A percentile compares a stretch with the other conserved stretches of the same genome.
Evolutionary conservation across 2,888 invertebrate species (phyloP).

Genomic region (Stomorhina lunata): DNA sequence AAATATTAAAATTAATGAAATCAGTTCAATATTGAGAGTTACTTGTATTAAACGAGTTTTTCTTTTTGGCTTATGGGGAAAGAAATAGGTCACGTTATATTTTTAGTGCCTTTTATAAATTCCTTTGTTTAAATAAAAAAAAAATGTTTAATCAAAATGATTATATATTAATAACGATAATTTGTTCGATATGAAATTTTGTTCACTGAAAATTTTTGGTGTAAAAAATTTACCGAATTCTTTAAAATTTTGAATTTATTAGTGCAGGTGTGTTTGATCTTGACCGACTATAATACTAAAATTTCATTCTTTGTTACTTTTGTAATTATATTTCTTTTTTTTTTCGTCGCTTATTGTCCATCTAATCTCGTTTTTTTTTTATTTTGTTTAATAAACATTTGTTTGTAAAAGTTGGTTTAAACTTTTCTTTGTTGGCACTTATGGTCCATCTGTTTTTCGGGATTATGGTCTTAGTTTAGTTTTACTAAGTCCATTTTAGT

Average conservation of each 20-base stretch:
- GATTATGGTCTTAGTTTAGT: neutral
- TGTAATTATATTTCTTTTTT: neutral
- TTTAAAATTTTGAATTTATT: no score
- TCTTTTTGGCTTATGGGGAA: no score
- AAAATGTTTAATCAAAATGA: no score
- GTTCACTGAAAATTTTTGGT: no score
- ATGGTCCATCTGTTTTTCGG: neutral
- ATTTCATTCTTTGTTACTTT: neutral
- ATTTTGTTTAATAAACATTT: constrained; percentile 2
- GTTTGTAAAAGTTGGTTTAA: neutral
- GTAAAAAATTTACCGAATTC: no score
- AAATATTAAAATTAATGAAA: constrained; percentile 2
- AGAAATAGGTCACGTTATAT: constrained; percentile 33
- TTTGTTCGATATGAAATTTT: no score
- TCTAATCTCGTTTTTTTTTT: constrained; percentile 26
- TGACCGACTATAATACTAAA: neutral
- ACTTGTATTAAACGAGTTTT: constrained; percentile 30
- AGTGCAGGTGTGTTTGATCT: neutral
- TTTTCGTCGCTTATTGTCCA: constrained; percentile 1
- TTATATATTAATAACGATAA: no score
- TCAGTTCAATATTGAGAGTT: neutral
- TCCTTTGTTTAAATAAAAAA: no score
- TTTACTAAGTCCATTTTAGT: no score
- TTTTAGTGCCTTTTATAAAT: neutral
- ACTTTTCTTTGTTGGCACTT: neutral